Base-by-base conservation (phyloP, 1,140 invertebrate species). In the Panonychus citri region DNA sequence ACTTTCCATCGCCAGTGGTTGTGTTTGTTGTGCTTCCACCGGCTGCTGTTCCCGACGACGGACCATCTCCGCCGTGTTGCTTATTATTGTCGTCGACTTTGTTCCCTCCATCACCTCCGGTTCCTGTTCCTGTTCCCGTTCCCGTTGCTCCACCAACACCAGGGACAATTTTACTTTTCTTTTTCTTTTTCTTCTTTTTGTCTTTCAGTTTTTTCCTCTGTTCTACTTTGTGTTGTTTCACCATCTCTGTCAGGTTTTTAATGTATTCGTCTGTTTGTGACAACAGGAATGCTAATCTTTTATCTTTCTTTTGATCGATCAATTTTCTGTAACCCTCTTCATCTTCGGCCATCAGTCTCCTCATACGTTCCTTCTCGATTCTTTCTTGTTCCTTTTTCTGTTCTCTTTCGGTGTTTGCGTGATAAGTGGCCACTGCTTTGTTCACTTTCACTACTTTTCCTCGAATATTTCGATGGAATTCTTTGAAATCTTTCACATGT, bases 291-390 rank as follows among this genome's bases (percentile, higher is more conserved):
- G 93, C 93, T 62, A 99, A 73, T 54, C 94, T 81, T 70, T 95
- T 94, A 71, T 99, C 94, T 78, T 99, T 99, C 78, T 99, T 97
- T 69, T 99, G 90, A 80, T 99, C 94, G 66, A 99, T 95, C 46
- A 99, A 78, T 71, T 97, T 96, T 62, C 94, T 71, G 65, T 78
- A 79, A 55, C 85, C 85, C 69, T 90, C 85, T 74, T 90, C 86
- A 70, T 90, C 85, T 68, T 90, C 85, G 37, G 85, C 89, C 91
- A 99, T 99, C 30, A 99, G 75, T 64, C 87, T 80, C 55, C 87
- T 75, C 88, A 98, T 93, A 79, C 94, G 83, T 70, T 96, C 91
- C 68, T 97, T 96, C 69, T 98, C 94, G 46, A 96, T 90, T 58
- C 90, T 77, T 68, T 96, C 88, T 70, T 97, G 93, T 71, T 98